Evolutionary conservation across 2,888 invertebrate species (phyloP).

Genomic region (Callosobruchus maculatus): DNA sequence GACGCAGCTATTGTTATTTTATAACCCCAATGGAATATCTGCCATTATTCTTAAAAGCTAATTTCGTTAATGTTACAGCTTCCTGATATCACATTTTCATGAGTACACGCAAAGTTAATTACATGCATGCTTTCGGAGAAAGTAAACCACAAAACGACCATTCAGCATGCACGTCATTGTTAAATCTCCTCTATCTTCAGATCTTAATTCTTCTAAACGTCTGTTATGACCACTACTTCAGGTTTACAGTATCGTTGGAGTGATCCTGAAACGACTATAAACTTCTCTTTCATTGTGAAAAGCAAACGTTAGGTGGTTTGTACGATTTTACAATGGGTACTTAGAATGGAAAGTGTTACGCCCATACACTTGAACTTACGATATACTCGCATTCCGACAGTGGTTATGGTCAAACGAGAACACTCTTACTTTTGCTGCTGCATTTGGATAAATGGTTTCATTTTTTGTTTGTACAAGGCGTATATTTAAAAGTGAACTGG

Average conservation of each 20-base stretch:
- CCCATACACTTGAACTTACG: neutral
- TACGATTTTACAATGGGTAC: neutral
- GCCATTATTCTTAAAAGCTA: too few relatives aligned
- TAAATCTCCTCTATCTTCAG: neutral
- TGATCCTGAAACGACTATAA: neutral
- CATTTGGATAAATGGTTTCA: neutral
- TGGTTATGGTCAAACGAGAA: neutral
- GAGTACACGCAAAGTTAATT: neutral
- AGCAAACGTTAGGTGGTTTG: neutral
- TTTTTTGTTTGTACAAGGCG: too few relatives aligned
- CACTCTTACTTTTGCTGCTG: neutral
- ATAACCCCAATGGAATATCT: too few relatives aligned
- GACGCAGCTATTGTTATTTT: too few relatives aligned
- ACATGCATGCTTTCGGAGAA: neutral
- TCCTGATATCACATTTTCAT: neutral
- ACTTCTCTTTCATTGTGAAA: neutral
- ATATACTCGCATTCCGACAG: neutral
- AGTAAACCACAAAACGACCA: neutral
- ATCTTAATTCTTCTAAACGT: neutral
- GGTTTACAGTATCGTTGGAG: neutral
- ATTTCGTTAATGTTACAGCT: neutral
- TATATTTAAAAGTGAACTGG: too few relatives aligned
- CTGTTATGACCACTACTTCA: neutral
- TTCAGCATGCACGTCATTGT: neutral
- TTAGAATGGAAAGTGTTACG: neutral